Conservation (phyloP, 2,888 invertebrate species). For the Dryobota labecula region DNA sequence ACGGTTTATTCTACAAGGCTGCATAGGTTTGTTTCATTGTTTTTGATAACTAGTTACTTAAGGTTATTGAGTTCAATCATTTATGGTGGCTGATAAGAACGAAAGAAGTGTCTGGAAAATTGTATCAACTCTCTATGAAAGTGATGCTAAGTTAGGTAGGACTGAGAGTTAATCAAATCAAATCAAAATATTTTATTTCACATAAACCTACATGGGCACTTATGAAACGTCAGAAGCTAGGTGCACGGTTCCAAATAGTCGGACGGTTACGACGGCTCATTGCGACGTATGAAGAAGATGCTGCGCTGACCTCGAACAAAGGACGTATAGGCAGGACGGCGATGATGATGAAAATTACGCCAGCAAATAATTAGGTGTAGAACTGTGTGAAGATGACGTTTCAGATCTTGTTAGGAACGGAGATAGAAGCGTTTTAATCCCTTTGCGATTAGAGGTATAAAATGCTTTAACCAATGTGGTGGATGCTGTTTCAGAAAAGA, state of each 20-base stretch:
- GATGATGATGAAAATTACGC: neutral
- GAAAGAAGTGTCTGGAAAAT: neutral
- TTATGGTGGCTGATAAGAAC: neutral
- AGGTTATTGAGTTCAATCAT: neutral
- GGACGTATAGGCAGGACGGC: no score
- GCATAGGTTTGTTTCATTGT: neutral
- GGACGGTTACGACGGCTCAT: no score
- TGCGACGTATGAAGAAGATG: neutral
- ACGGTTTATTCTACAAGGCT: constrained; percentile 7
- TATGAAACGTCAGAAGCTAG: no score
- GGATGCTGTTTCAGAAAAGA: neutral
- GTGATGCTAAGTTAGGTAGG: neutral
- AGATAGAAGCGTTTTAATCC: no score
- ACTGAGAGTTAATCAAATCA: no score
- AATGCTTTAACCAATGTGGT: neutral
- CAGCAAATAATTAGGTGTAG: neutral
- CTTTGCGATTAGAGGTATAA: neutral
- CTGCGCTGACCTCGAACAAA: neutral
- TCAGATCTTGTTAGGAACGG: no score
- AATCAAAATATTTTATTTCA: no score
- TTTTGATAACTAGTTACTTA: neutral
- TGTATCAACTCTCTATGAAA: neutral
- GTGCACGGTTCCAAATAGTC: no score
- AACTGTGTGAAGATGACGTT: neutral
- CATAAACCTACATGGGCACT: no score